These are phyloP conservation scores for Caenorhabditis latens DNA, from an alignment of 1,140 invertebrate genomes.

Conservation along the genomic window DNA sequence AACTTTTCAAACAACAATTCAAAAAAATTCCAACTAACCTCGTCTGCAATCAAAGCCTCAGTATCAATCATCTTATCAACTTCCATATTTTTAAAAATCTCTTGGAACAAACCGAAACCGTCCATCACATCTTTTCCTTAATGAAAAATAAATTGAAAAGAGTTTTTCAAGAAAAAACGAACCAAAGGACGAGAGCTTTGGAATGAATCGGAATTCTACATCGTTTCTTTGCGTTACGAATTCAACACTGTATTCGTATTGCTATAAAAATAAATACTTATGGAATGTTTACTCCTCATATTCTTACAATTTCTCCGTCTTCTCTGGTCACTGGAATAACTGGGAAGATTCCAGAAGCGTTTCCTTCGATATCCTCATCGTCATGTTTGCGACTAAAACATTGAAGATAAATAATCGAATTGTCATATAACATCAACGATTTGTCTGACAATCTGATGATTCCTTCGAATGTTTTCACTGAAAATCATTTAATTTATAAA, in stretches of 20 bases:
- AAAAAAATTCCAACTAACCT: neutral
- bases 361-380: neutral
- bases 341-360: constrained; percentile 34
- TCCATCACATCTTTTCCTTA: no score
- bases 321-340: neutral
- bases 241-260: constrained; percentile 56
- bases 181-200: neutral
- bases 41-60: neutral
- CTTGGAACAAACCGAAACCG: constrained; percentile 21
- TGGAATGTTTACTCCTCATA: neutral
- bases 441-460: constrained; percentile 15
- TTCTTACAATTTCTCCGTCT: neutral
- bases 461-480: constrained; percentile 56
- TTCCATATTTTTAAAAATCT: neutral
- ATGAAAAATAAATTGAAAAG: neutral
- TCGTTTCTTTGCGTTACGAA: constrained; percentile 23
- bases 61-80: neutral
- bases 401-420: neutral
- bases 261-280: neutral
- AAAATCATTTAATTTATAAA: neutral
- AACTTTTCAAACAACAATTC: no score
- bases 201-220: constrained; percentile 11
- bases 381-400: neutral
- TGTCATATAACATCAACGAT: neutral
- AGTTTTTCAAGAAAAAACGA: neutral